A percentile compares a stretch with the other conserved stretches of the same genome.
phyloP scores from a whole-genome alignment of 2,888 invertebrate species.

The Conomelus anceps region DNA sequence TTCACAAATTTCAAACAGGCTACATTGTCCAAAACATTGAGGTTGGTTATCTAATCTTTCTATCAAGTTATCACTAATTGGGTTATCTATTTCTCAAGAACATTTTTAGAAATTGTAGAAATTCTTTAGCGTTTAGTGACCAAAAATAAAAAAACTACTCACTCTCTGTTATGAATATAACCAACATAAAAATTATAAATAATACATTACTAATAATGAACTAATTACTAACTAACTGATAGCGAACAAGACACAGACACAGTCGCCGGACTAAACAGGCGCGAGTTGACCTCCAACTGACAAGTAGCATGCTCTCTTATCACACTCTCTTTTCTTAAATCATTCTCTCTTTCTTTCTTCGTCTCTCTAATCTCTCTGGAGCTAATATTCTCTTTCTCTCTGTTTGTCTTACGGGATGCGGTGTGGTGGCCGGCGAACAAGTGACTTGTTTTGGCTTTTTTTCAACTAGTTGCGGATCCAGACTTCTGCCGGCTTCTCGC shows the following conservation, averaged over 20 bases:
- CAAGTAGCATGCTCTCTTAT: not conserved
- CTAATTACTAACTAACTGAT: not conserved
- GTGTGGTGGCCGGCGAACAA: not conserved
- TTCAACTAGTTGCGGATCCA: not conserved
- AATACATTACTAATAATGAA: not conserved
- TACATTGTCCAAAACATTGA: too few relatives aligned
- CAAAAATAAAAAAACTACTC: too few relatives aligned
- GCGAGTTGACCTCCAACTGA: not conserved
- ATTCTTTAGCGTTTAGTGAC: too few relatives aligned
- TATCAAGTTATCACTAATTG: too few relatives aligned
- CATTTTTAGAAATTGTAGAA: too few relatives aligned
- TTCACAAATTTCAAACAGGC: too few relatives aligned
- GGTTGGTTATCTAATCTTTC: too few relatives aligned
- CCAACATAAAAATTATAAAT: too few relatives aligned
- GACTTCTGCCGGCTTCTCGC: not conserved
- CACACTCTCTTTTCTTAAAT: not conserved
- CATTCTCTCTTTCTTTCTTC: too few relatives aligned
- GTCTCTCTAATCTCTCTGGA: slow-evolving; percentile 1
- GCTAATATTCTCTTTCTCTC: slow-evolving; percentile 15
- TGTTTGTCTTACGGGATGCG: not conserved
- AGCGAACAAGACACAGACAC: not conserved
- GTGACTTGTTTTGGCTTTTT: not conserved
- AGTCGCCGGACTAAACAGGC: not conserved
- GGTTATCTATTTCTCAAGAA: too few relatives aligned
- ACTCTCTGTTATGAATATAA: too few relatives aligned